These are phyloP conservation scores for Peromyscus californicus DNA, from an alignment of 2,113 vertebrate genomes.

Conservation along the genomic window DNA sequence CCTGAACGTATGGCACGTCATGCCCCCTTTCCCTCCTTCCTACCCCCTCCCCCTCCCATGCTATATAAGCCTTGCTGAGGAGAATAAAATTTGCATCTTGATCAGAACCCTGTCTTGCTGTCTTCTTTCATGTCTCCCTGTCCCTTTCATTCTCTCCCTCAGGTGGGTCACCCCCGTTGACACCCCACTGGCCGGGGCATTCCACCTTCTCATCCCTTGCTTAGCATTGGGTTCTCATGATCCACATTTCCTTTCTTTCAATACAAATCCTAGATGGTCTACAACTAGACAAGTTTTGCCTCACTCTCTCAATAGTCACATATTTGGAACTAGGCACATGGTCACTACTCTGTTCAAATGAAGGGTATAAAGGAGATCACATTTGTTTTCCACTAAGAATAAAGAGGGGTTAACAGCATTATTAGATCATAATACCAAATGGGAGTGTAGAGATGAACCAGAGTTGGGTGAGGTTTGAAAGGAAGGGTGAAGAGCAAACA, in stretches of 20 bases:
- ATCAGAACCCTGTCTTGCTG: too few species aligned
- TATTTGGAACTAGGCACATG: neutral
- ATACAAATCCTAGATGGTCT: neutral
- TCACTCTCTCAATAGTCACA: neutral
- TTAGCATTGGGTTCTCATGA: neutral
- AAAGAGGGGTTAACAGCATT: neutral
- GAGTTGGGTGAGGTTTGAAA: neutral
- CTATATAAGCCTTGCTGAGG: too few species aligned
- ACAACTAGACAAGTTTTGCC: neutral
- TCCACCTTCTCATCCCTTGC: neutral
- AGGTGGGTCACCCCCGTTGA: too few species aligned
- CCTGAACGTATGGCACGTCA: too few species aligned
- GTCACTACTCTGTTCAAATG: neutral
- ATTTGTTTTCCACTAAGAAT: neutral
- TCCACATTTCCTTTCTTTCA: neutral
- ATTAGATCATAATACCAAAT: neutral
- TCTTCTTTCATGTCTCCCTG: too few species aligned
- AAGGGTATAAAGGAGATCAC: neutral
- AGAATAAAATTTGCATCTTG: too few species aligned
- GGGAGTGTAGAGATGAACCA: neutral
- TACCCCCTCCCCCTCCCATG: too few species aligned
- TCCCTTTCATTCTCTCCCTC: too few species aligned
- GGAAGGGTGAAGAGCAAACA: accelerated
- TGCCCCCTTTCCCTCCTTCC: too few species aligned
- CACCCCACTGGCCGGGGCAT: too few species aligned